Evolutionary conservation across 1,140 invertebrate species (phyloP).

Genomic region (Oscheius sp.): DNA sequence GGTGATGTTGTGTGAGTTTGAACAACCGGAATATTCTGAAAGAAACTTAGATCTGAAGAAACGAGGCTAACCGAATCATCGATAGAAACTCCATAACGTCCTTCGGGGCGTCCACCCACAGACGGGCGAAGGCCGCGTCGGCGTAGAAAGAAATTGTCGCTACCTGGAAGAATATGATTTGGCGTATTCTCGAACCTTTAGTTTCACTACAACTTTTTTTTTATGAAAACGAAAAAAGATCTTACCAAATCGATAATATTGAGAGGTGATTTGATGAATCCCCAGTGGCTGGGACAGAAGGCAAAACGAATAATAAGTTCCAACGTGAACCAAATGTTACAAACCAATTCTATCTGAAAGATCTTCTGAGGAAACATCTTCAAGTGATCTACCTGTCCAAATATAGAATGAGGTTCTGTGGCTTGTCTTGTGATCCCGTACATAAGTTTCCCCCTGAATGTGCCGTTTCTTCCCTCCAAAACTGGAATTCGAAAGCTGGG

Average conservation of each 20-base stretch:
- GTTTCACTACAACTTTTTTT: too few species aligned
- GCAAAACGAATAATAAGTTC: slow-evolving; percentile 83
- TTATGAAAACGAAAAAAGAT: slow-evolving; percentile 92
- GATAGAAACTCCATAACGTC: slow-evolving; percentile 98
- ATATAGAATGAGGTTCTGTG: slow-evolving; percentile 87
- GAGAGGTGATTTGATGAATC: slow-evolving; percentile 81
- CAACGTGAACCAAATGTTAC: slow-evolving; percentile 95
- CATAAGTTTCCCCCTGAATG: background rate
- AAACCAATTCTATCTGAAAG: slow-evolving; percentile 89
- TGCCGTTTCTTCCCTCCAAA: slow-evolving; percentile 64
- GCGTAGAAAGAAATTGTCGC: slow-evolving; percentile 93
- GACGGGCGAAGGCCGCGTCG: slow-evolving; percentile 40
- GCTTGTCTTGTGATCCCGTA: slow-evolving; percentile 69
- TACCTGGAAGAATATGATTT: slow-evolving; percentile 63
- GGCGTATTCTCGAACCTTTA: too few species aligned
- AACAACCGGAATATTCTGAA: slow-evolving; percentile 91
- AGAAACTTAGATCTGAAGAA: background rate
- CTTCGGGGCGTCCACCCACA: slow-evolving; percentile 68
- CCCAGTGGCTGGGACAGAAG: slow-evolving; percentile 79
- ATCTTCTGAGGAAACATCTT: slow-evolving; percentile 67
- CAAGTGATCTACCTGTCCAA: slow-evolving; percentile 67
- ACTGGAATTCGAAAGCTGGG: slow-evolving; percentile 78
- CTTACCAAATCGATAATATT: slow-evolving; percentile 84
- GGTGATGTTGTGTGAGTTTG: slow-evolving; percentile 93
- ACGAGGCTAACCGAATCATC: slow-evolving; percentile 72